These are phyloP conservation scores for Plemyria rubiginata DNA, from an alignment of 2,888 invertebrate species.

Conservation along the genomic window DNA sequence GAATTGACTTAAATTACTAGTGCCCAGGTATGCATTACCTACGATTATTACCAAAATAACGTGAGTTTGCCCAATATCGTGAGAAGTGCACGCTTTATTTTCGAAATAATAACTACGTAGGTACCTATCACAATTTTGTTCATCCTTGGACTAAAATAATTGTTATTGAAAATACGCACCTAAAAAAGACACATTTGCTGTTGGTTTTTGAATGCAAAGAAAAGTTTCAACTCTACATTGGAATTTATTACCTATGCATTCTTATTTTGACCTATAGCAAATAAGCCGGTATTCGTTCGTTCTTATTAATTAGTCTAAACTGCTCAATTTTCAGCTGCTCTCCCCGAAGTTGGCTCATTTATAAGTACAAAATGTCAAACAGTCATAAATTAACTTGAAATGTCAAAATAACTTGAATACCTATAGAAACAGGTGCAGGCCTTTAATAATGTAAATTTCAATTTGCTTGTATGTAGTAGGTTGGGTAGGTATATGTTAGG, in stretches of 20 bases:
- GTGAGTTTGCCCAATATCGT: slow-evolving; percentile 34
- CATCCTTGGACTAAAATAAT: background rate
- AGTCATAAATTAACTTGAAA: slow-evolving; percentile 40
- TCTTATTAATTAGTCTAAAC: slow-evolving; percentile 11
- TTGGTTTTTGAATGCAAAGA: background rate
- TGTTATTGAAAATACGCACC: background rate
- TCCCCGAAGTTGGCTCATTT: slow-evolving; percentile 29
- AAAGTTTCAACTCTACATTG: background rate
- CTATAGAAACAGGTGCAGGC: slow-evolving; percentile 42
- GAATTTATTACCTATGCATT: background rate
- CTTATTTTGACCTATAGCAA: background rate
- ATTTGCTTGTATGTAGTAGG: no score
- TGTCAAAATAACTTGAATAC: slow-evolving; percentile 48
- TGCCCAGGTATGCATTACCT: background rate
- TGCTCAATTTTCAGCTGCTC: slow-evolving; percentile 17
- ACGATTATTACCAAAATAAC: slow-evolving; percentile 32
- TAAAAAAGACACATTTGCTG: background rate
- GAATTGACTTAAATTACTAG: slow-evolving; percentile 32
- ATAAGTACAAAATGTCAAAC: slow-evolving; percentile 21
- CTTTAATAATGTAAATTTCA: slow-evolving; percentile 10
- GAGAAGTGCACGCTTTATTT: slow-evolving; percentile 26
- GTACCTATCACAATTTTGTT: slow-evolving; percentile 1
- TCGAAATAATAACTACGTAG: slow-evolving; percentile 6
- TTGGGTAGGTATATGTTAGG: no score
- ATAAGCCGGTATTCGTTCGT: background rate